Evolutionary conservation across 2,113 vertebrate genomes (phyloP).

Genomic region (Catagonus wagneri): DNA sequence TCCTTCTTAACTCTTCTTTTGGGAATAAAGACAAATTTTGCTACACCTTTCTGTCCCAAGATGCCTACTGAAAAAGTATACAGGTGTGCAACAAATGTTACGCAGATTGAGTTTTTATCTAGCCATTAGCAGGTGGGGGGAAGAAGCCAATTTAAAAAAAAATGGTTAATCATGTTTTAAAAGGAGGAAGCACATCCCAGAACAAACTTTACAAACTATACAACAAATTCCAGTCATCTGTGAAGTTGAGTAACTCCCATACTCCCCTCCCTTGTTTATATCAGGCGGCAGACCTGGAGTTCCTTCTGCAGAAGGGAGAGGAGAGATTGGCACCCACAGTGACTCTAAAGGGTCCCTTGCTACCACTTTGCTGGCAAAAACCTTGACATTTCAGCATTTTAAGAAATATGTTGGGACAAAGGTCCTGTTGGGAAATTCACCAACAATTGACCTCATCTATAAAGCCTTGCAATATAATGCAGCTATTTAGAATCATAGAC

Average conservation of each 20-base stretch:
- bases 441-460: background rate
- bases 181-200: background rate
- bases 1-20: background rate
- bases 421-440: background rate
- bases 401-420: background rate
- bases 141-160: too few species aligned
- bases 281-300: background rate
- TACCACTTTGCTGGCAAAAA: background rate
- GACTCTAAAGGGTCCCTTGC: background rate
- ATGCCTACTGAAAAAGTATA: background rate
- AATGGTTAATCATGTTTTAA: background rate
- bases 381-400: slow-evolving; percentile 36
- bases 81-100: background rate
- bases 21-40: background rate
- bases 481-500: background rate
- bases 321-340: background rate
- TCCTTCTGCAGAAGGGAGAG: background rate
- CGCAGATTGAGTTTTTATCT: background rate
- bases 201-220: background rate
- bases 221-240: background rate
- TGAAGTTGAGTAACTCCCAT: background rate
- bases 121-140: background rate
- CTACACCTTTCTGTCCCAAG: background rate
- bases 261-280: background rate
- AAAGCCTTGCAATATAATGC: background rate